Conservation (phyloP, 1,140 invertebrate genomes). For the Anoplolepis gracilipes region DNA sequence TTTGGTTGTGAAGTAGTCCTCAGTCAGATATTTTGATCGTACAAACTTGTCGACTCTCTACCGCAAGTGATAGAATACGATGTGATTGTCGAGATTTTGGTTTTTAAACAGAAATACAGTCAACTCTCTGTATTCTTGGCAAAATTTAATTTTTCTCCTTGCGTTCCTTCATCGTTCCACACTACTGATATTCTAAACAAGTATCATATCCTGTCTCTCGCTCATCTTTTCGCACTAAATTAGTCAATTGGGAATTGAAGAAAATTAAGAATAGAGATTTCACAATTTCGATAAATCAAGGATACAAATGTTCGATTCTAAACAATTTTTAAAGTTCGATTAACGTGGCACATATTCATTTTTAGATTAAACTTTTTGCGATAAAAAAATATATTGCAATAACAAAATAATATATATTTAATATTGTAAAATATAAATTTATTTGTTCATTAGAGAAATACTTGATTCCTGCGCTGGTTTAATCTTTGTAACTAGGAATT, state of each 20-base stretch:
- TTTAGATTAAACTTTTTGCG: background rate
- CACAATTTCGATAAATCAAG: background rate
- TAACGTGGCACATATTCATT: background rate
- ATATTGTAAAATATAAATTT: background rate
- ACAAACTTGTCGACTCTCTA: background rate
- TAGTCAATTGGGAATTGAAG: background rate
- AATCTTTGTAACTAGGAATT: background rate
- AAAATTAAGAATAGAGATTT: background rate
- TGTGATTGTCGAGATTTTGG: background rate
- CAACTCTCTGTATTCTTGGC: background rate
- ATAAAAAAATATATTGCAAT: slow-evolving; percentile 19
- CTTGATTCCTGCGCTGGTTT: background rate
- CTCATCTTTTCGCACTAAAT: background rate
- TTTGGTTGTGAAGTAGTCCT: slow-evolving; percentile 5
- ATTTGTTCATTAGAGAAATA: background rate
- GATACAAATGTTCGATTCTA: background rate
- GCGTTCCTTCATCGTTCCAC: too few relatives aligned
- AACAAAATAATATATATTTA: background rate
- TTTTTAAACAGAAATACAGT: background rate
- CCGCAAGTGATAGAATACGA: background rate
- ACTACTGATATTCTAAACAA: too few relatives aligned
- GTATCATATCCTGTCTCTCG: too few relatives aligned
- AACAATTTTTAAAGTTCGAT: background rate
- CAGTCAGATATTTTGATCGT: background rate
- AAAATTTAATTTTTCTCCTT: background rate